Conservation (phyloP, 1,140 invertebrate genomes). For the Plodia interpunctella region DNA sequence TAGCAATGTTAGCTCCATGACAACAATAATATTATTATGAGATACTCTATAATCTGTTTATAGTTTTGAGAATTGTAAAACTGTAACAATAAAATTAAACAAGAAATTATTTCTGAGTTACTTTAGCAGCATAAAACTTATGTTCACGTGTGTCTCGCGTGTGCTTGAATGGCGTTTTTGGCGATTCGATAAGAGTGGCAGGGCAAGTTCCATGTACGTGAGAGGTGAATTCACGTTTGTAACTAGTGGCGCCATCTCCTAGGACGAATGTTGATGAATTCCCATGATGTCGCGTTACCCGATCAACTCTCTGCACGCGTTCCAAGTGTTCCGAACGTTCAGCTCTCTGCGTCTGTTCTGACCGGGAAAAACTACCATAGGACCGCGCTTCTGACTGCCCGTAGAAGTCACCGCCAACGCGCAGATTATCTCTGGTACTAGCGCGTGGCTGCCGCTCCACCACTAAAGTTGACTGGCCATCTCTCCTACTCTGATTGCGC, state of each 20-base stretch:
- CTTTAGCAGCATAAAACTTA: slow-evolving; percentile 86
- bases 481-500: slow-evolving; percentile 63
- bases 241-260: slow-evolving; percentile 83
- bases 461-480: slow-evolving; percentile 63
- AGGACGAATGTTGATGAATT: slow-evolving; percentile 85
- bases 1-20: slow-evolving; percentile 48
- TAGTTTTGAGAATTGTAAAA: too few species aligned
- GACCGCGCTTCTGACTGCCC: slow-evolving; percentile 79
- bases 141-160: slow-evolving; percentile 89
- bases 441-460: slow-evolving; percentile 78
- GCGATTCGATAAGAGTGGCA: slow-evolving; percentile 84
- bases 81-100: too few species aligned
- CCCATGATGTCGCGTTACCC: slow-evolving; percentile 75
- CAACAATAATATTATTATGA: slow-evolving; percentile 22
- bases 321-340: slow-evolving; percentile 69
- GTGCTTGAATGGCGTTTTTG: slow-evolving; percentile 86
- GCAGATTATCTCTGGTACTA: slow-evolving; percentile 80
- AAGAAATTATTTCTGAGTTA: slow-evolving; percentile 43
- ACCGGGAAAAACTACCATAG: slow-evolving; percentile 81
- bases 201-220: slow-evolving; percentile 86
- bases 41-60: too few species aligned
- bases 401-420: slow-evolving; percentile 83
- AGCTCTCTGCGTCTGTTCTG: slow-evolving; percentile 67
- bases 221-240: slow-evolving; percentile 86
- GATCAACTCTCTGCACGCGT: slow-evolving; percentile 64